These are phyloP conservation scores for Anarhynchus alexandrinus DNA, from an alignment of 2,113 vertebrate genomes.

Conservation along the genomic window DNA sequence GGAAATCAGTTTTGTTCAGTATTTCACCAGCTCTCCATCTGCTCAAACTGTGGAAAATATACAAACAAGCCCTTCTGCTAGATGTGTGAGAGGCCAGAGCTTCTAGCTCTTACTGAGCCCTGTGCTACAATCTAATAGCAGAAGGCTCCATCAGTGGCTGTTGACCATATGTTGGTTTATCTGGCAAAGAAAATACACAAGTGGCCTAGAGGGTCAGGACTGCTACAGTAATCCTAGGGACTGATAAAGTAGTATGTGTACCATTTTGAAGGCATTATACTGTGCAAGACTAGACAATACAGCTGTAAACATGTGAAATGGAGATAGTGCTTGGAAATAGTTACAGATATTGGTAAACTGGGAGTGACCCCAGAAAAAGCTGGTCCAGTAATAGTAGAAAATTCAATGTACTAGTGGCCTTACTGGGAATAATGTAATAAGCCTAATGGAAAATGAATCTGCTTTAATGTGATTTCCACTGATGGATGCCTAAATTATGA, in stretches of 20 bases:
- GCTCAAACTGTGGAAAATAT: background rate
- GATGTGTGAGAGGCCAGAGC: background rate
- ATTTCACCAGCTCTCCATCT: background rate
- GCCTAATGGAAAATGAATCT: conserved; percentile 18
- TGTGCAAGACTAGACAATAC: background rate
- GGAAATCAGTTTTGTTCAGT: background rate
- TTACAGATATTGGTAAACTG: background rate
- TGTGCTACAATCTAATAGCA: background rate
- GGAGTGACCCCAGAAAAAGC: background rate
- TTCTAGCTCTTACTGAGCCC: background rate
- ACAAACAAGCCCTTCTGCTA: background rate
- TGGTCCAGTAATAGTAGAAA: background rate
- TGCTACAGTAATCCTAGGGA: background rate
- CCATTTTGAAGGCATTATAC: background rate
- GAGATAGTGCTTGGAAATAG: background rate
- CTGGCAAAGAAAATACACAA: background rate
- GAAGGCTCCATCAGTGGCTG: background rate
- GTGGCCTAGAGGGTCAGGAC: background rate
- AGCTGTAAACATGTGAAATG: background rate
- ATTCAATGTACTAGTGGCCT: conserved; percentile 3
- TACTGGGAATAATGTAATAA: conserved; percentile 38
- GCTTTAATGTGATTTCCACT: conserved; percentile 30
- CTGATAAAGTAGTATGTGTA: background rate
- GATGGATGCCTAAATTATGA: background rate
- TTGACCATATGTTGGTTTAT: background rate